Evolutionary conservation across 2,888 invertebrate species (phyloP).

Genomic region (Metopia argyrocephala): DNA sequence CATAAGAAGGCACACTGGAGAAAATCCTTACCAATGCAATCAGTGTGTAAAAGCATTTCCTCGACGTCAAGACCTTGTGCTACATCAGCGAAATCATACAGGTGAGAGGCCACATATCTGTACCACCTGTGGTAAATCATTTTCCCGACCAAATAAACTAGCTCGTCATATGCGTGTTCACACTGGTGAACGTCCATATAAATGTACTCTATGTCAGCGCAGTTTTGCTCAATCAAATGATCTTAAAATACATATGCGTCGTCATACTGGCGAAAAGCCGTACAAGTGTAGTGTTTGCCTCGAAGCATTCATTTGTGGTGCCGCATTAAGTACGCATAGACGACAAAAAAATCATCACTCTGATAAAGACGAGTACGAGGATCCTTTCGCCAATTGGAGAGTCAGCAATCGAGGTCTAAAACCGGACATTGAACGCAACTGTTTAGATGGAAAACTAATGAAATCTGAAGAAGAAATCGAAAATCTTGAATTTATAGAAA

Average conservation of each 20-base stretch:
- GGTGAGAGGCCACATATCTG: conserved; percentile 81
- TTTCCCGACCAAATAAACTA: conserved; percentile 82
- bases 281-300: conserved; percentile 84
- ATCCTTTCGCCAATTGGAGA: conserved; percentile 74
- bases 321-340: conserved; percentile 82
- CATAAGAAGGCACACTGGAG: conserved; percentile 84
- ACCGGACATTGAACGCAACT: not conserved
- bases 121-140: conserved; percentile 78
- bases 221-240: conserved; percentile 86
- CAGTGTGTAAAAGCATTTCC: conserved; percentile 82
- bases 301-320: conserved; percentile 84
- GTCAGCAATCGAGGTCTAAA: conserved; percentile 66
- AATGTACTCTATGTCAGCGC: conserved; percentile 79
- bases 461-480: not conserved
- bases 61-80: conserved; percentile 81
- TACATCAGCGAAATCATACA: conserved; percentile 82
- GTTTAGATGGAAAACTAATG: not conserved
- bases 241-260: conserved; percentile 84
- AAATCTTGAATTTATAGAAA: conserved; percentile 14
- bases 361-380: conserved; percentile 66
- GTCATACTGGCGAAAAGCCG: conserved; percentile 84
- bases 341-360: conserved; percentile 77
- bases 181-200: conserved; percentile 81
- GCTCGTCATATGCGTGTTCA: conserved; percentile 82
- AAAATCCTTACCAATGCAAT: conserved; percentile 82